phyloP scores from a whole-genome alignment of 1,140 invertebrate genomes.

The Drosophila kurseongensis region DNA sequence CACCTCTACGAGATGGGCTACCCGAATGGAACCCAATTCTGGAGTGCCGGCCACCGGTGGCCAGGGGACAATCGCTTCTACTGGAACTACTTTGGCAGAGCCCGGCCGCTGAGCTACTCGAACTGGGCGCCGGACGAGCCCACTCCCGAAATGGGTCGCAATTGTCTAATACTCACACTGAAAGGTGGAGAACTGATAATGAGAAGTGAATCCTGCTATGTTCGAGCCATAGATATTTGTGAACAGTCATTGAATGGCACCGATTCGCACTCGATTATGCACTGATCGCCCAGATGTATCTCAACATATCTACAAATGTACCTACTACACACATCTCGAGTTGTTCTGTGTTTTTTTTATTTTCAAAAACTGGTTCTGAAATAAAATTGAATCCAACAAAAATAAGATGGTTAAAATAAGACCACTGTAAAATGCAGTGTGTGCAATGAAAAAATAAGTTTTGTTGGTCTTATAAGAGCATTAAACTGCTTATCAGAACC shows the following conservation, averaged over 20 bases:
- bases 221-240: conserved; percentile 57
- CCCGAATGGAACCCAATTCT: conserved; percentile 58
- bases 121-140: conserved; percentile 64
- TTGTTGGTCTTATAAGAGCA: too few species aligned
- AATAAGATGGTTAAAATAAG: too few species aligned
- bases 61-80: conserved; percentile 62
- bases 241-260: conserved; percentile 52
- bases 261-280: conserved; percentile 50
- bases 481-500: too few species aligned
- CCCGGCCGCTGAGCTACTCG: conserved; percentile 54
- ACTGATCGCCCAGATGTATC: conserved; percentile 7
- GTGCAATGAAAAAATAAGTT: too few species aligned
- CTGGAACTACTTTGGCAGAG: conserved; percentile 71
- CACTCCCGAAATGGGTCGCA: conserved; percentile 54
- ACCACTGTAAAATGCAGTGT: too few species aligned
- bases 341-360: too few species aligned
- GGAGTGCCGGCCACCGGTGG: conserved; percentile 72
- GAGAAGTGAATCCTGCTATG: conserved; percentile 62
- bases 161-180: conserved; percentile 64
- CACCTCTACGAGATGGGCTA: conserved; percentile 50
- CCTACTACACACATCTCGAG: not conserved
- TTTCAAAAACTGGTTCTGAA: too few species aligned
- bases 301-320: not conserved
- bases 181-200: conserved; percentile 42
- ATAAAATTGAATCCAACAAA: too few species aligned